Conservation (phyloP, 2,113 vertebrate species). For the Turdus rufiventris region DNA sequence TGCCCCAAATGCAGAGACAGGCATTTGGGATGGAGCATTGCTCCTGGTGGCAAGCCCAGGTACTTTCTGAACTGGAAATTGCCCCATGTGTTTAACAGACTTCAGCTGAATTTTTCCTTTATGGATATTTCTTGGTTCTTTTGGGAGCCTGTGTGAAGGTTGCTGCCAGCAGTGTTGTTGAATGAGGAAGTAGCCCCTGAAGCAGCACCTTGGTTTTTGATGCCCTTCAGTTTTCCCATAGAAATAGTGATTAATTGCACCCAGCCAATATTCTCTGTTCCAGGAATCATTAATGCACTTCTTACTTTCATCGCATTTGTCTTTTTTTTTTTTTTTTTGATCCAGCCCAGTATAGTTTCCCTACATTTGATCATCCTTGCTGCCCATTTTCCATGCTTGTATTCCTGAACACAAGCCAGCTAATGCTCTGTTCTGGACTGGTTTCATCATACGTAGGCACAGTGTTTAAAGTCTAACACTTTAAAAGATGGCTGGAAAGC, state of each 20-base stretch:
- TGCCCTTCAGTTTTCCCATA: neutral
- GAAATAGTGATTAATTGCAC: neutral
- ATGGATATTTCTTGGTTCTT: neutral
- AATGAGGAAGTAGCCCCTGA: neutral
- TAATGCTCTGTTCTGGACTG: neutral
- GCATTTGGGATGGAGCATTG: neutral
- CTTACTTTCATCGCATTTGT: neutral
- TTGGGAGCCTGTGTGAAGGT: neutral
- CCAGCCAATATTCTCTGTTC: neutral
- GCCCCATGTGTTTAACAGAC: neutral
- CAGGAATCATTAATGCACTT: neutral
- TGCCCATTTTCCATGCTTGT: neutral
- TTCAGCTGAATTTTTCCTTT: neutral
- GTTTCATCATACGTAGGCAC: neutral
- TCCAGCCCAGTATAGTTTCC: neutral
- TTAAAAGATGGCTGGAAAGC: neutral
- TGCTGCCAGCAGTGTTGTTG: neutral
- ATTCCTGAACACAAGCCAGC: neutral
- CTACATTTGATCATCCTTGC: neutral
- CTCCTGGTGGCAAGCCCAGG: neutral
- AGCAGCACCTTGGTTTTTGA: neutral
- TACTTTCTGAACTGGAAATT: neutral
- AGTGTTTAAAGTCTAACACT: neutral
- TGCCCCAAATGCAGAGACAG: rapidly evolving
- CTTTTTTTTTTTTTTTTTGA: neutral